Evolutionary conservation across 2,113 vertebrate genomes (phyloP), one percentile per base, ranked within the genome.

Genomic region (Desmodus rotundus): DNA sequence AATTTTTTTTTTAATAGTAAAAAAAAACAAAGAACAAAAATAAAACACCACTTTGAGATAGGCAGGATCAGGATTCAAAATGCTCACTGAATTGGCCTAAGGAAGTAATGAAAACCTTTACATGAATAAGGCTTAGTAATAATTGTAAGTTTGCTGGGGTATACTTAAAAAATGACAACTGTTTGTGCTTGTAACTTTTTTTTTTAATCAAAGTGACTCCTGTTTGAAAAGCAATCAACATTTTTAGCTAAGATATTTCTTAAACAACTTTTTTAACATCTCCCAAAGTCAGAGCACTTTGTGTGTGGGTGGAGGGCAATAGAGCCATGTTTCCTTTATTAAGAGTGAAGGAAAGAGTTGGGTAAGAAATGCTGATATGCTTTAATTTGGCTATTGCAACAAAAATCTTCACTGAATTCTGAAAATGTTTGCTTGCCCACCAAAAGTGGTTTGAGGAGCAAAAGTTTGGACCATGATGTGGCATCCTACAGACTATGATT

Each of bases 191-290:
- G 56, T 33, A 81, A 54, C 61, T 90, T 74, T 85, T 85, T 96
- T 22, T 74, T 85, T 85, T 96, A 17, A 58, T 58, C 47, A 95
- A 94, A 19, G 12, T 77, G 67, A 68, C 14, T 73, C 22, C 16
- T 81, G n/a, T 82, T 68, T 78, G 41, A 82, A 73, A 70, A 50
- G 31, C n/a, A 47, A 26, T 26, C 8, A 78, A 74, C 28, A 89
- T 52, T 90, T 93, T 94, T 56, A 95, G 26, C 1, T 14, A 80
- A 93, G 45, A 20, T 74, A 28, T 73, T 96, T 94, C 63, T 91
- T 67, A 87, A 76, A 11, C 28, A 93, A 16, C 9, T 52, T 80
- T 87, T 87, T 87, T 6, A 52, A 24, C 20, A 74, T 92, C 3
- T 14, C 15, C 11, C 6, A 74, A 95, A 89, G 22, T 54, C 52